Base-by-base conservation (phyloP, 2,797 vertebrate genomes). In the Microcaecilia unicolor region DNA sequence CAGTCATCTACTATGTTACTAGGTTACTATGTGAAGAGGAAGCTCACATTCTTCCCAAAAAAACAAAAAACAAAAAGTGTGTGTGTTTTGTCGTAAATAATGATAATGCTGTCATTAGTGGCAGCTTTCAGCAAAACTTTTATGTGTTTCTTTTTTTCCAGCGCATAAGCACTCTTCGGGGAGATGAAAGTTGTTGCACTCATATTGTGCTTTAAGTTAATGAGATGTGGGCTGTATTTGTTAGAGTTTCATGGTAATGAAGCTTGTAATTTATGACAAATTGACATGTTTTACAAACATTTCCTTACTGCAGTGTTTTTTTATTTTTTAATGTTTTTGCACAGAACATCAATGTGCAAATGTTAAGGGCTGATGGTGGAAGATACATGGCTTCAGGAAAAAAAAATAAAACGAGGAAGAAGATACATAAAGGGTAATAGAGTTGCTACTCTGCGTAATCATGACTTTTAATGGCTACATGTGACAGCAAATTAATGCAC, bases 201-300 rank as follows among this genome's bases (percentile, higher is more conserved):
- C 61, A 64, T 74, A 74, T 62, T 70, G 61, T 58, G 49, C 50
- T 73, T 63, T 63, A 58, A 45, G 50, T 67, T 78, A 72, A 76
- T 76, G 73, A 78, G 70, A 73, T 68, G 51, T 64, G 49, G 48
- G 57, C 59, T 72, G 55, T 59, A 56, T 72, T 77, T 75, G 60
- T 67, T 64, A 49, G 46, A 65, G 37, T 58, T 80, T 77, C 74
- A 74, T 66, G 60, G 45, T 70, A 73, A 75, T 72, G 67, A 72
- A 73, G 46, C 55, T 78, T 70, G 64, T 77, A 63, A 78, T 80
- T 78, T 76, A 72, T 55, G 58, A 63, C 47, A 78, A 67, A 74
- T 63, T 67, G 63, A 56, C 48, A 71, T 50, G 39, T 65, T 72
- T 76, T 78, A 62, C 66, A 65, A 77, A 73, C 59, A 73, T 54